Evolutionary conservation across 2,113 vertebrate species (phyloP).

Genomic region (Pomatostomus ruficeps): DNA sequence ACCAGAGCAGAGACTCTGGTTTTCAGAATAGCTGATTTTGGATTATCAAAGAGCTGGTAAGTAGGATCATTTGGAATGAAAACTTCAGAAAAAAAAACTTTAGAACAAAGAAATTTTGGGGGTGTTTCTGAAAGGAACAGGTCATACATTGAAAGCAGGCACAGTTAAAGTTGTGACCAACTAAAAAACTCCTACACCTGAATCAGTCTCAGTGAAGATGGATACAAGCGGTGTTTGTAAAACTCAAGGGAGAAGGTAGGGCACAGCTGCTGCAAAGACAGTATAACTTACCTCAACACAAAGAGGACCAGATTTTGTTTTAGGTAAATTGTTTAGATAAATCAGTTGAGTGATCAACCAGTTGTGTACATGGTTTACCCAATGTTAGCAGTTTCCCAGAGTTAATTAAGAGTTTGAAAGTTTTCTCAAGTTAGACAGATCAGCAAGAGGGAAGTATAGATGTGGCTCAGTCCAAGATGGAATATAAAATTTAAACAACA

Average conservation of each 20-base stretch:
- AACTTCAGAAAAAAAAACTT: background rate
- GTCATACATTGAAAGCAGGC: background rate
- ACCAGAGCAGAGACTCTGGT: background rate
- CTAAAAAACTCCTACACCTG: background rate
- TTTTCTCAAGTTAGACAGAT: background rate
- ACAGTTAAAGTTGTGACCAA: background rate
- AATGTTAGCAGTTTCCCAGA: background rate
- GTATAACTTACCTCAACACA: background rate
- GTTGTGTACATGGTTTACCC: background rate
- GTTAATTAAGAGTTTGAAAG: background rate
- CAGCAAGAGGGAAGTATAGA: background rate
- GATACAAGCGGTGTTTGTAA: background rate
- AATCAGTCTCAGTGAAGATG: background rate
- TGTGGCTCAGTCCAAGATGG: background rate
- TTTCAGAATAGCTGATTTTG: background rate
- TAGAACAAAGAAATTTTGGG: background rate
- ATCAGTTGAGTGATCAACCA: background rate
- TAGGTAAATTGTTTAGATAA: background rate
- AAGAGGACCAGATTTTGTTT: background rate
- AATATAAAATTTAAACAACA: background rate
- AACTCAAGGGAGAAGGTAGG: background rate
- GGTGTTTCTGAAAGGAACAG: background rate
- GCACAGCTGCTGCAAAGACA: background rate
- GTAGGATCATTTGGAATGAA: background rate
- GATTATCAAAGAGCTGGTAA: background rate